Base-by-base conservation (phyloP, 2,888 invertebrate genomes). In the Endomychus coccineus region DNA sequence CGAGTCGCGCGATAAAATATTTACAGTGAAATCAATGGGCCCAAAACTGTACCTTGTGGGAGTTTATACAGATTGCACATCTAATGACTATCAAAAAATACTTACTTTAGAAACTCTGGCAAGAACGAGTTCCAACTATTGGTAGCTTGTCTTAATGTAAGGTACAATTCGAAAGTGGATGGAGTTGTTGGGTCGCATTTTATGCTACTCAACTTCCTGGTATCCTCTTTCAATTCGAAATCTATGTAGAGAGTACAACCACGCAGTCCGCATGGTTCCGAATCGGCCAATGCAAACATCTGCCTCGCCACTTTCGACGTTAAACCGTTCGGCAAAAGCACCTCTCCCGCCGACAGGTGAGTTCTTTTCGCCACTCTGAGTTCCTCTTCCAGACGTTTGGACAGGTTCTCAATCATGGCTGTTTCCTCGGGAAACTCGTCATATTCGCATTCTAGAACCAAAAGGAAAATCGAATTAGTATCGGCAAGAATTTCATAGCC, bases 41-140 rank as follows among this genome's bases (percentile, higher is more conserved):
- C n/a, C n/a, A n/a, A n/a, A n/a, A n/a, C n/a, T n/a, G n/a, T n/a
- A n/a, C n/a, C n/a, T n/a, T n/a, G n/a, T n/a, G n/a, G n/a, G n/a
- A n/a, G n/a, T n/a, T n/a, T n/a, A n/a, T n/a, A n/a, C n/a, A n/a
- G n/a, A n/a, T n/a, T n/a, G n/a, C n/a, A n/a, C n/a, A n/a, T n/a
- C n/a, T n/a, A n/a, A n/a, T 14, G 29, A 15, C 12, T 13, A 3
- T 28, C 2, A 11, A 9, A 13, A 4, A 31, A 49, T 48, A 78
- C 83, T 82, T 67, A 87, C 87, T 86, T 87, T 67, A 89, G 74
- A 68, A 90, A 84, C 67, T 88, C 86, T 65, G 87, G 86, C 68
- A 90, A 71, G 61, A 83, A 73, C 56, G 81, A 80, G 52, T 83
- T 84, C 90, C 90, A 90, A 61, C 83, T 80, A 52, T 82, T 80